Conservation (phyloP, 2,888 invertebrate genomes). For the Cryptophagus acutangulus region DNA sequence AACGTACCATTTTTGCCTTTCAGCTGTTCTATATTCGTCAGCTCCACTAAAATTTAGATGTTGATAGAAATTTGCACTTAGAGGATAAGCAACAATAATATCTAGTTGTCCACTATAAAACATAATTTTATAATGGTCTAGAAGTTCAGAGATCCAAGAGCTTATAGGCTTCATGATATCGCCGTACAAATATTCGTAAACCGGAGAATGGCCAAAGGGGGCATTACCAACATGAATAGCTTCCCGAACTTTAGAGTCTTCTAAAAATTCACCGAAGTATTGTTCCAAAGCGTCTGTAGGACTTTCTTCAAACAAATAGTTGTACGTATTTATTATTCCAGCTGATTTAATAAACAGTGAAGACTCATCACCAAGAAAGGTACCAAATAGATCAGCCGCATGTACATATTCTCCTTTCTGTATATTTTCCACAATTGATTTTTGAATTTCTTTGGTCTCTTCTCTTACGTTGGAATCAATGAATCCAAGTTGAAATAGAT, state of each 20-base stretch:
- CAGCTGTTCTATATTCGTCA: neutral
- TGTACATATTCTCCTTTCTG: neutral
- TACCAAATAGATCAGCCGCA: neutral
- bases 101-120: conserved; percentile 1
- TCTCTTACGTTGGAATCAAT: conserved; percentile 60
- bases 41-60: too few species aligned
- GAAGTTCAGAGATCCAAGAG: neutral
- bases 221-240: neutral
- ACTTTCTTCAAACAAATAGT: neutral
- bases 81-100: neutral
- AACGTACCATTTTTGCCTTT: neutral
- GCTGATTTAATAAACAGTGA: neutral
- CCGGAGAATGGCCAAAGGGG: neutral
- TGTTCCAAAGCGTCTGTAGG: neutral
- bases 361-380: too few species aligned
- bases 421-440: conserved; percentile 41
- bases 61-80: neutral
- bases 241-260: neutral
- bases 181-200: neutral
- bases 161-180: neutral
- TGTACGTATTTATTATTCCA: neutral
- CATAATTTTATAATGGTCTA: neutral
- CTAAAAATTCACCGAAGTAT: neutral
- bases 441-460: conserved; percentile 58
- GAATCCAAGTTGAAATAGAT: conserved; percentile 72